Conservation (phyloP, 2,113 vertebrate species). For the Mobula birostris region DNA sequence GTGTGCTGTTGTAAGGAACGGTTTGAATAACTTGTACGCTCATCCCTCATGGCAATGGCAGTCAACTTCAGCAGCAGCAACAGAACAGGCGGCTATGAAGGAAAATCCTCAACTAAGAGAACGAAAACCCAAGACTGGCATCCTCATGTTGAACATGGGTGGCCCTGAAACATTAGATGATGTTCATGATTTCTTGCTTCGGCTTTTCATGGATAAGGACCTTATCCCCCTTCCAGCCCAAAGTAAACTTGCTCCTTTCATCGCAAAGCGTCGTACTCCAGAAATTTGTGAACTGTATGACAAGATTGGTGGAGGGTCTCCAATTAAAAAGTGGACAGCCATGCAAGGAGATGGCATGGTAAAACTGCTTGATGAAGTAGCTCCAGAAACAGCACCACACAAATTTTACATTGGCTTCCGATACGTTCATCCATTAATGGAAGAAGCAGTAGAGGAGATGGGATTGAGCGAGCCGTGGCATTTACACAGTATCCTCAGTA, state of each 20-base stretch:
- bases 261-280: constrained; percentile 81
- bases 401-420: constrained; percentile 98
- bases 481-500: constrained; percentile 97
- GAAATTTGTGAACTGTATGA: constrained; percentile 95
- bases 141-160: constrained; percentile 97
- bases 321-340: constrained; percentile 88
- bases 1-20: constrained; percentile 53
- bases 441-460: constrained; percentile 88
- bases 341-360: constrained; percentile 93
- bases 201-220: constrained; percentile 88
- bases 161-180: constrained; percentile 84
- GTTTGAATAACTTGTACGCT: constrained; percentile 43
- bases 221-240: constrained; percentile 87
- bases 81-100: constrained; percentile 37
- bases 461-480: constrained; percentile 79
- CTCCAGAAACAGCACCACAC: constrained; percentile 83
- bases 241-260: constrained; percentile 77
- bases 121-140: constrained; percentile 85
- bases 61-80: constrained; percentile 45
- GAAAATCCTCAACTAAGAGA: not conserved
- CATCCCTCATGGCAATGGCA: constrained; percentile 52
- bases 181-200: constrained; percentile 80
- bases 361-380: constrained; percentile 81
- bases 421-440: constrained; percentile 84
- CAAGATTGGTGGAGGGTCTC: constrained; percentile 86